These are phyloP conservation scores for Brenthis ino DNA, from an alignment of 2,888 invertebrate genomes.

Conservation along the genomic window DNA sequence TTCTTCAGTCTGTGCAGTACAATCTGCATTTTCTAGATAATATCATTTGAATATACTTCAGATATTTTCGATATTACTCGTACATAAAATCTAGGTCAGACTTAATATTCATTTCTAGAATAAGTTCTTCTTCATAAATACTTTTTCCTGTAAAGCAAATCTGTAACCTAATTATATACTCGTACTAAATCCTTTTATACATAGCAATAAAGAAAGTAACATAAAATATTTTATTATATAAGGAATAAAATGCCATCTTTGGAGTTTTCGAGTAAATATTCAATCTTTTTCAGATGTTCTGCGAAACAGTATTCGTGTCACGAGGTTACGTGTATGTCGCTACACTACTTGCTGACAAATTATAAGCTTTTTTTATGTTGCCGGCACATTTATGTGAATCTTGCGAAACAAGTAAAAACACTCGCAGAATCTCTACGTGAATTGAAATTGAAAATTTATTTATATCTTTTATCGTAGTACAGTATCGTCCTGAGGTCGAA, in stretches of 20 bases:
- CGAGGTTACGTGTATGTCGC: constrained; percentile 38
- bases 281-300: constrained; percentile 16
- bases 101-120: no score
- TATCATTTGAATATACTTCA: no score
- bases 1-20: no score
- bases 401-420: constrained; percentile 35
- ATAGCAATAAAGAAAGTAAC: no score
- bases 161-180: no score
- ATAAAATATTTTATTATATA: constrained; percentile 5
- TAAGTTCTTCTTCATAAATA: no score
- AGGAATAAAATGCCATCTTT: constrained; percentile 33
- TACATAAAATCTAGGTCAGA: no score
- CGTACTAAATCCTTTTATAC: no score
- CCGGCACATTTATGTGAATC: constrained; percentile 31
- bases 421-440: constrained; percentile 6
- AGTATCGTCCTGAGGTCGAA: no score
- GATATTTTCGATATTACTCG: no score
- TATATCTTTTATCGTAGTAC: not conserved
- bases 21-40: no score
- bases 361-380: constrained; percentile 33
- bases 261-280: constrained; percentile 17
- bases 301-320: constrained; percentile 42
- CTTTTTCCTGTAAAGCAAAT: no score
- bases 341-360: constrained; percentile 37
- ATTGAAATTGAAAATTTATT: not conserved